phyloP scores from a whole-genome alignment of 92 coral and sea anemone genomes.

The Micromussa lordhowensis region DNA sequence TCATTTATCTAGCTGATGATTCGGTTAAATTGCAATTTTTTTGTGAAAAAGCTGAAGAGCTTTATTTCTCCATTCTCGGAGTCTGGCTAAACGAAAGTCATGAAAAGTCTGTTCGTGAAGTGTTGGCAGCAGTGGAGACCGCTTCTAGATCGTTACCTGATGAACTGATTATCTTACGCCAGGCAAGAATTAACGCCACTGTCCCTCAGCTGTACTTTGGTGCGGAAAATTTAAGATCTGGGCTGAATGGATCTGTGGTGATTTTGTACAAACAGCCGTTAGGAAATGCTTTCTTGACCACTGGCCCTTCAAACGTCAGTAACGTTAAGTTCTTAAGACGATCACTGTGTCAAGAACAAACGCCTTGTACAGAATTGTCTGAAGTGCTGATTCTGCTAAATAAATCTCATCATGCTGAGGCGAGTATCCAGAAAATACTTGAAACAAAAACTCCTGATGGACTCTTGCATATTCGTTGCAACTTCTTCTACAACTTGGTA shows the following conservation, averaged over 20 bases:
- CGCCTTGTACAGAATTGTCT: slow-evolving; percentile 8
- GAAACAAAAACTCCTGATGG: neutral
- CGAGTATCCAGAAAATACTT: neutral
- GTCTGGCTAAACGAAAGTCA: slow-evolving; percentile 34
- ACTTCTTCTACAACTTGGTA: neutral
- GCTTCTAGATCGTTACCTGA: neutral
- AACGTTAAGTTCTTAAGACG: slow-evolving; percentile 1
- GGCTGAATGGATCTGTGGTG: slow-evolving; percentile 37
- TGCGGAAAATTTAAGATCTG: neutral
- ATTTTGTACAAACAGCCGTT: slow-evolving; percentile 59
- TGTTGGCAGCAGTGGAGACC: slow-evolving; percentile 10
- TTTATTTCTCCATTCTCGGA: slow-evolving; percentile 22
- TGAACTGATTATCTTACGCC: neutral
- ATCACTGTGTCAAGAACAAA: neutral
- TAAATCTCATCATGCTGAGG: slow-evolving; percentile 5
- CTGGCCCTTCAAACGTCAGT: neutral
- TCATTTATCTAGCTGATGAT: neutral
- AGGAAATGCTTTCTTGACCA: slow-evolving; percentile 13
- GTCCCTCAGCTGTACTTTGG: slow-evolving; percentile 11
- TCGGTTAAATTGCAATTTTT: neutral
- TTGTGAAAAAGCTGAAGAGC: neutral
- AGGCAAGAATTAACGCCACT: neutral
- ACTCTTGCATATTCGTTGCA: no score
- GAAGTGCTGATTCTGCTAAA: slow-evolving; percentile 5
- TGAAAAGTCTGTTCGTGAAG: neutral